phyloP scores from a whole-genome alignment of 2,797 vertebrate genomes.

The Trematocara caparti region DNA sequence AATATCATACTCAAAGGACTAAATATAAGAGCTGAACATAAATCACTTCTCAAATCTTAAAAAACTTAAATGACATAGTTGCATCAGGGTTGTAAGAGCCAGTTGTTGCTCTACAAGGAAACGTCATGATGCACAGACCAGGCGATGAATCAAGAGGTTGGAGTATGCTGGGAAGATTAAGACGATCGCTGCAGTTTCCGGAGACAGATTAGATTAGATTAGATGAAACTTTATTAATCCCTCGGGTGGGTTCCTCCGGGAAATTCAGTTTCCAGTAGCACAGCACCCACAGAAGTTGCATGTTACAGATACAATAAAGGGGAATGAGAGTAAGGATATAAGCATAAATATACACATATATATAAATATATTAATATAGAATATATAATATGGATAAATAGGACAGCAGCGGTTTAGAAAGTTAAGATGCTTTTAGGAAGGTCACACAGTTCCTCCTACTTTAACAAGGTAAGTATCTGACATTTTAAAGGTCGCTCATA shows the following conservation, averaged over 20 bases:
- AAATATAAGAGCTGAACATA: neutral
- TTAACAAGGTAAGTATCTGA: neutral
- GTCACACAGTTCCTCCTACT: neutral
- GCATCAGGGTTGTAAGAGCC: neutral
- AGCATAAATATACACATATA: neutral
- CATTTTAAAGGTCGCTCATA: neutral
- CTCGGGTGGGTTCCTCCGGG: fast-evolving
- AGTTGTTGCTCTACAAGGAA: neutral
- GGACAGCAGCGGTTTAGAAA: neutral
- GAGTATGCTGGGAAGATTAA: neutral
- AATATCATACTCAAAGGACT: neutral
- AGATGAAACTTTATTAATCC: neutral
- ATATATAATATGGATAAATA: neutral
- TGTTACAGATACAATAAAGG: neutral
- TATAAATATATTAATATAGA: neutral
- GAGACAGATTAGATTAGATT: neutral
- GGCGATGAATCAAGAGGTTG: neutral
- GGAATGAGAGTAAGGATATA: neutral
- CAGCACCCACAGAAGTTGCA: neutral
- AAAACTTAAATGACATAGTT: neutral
- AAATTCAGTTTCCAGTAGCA: neutral
- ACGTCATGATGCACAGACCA: neutral
- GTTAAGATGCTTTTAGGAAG: neutral
- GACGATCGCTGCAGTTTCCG: neutral
- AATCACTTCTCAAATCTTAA: neutral